Evolutionary conservation across 1,140 invertebrate genomes (phyloP), one percentile per base, ranked within the genome.

Genomic region (Lucilia sericata): DNA sequence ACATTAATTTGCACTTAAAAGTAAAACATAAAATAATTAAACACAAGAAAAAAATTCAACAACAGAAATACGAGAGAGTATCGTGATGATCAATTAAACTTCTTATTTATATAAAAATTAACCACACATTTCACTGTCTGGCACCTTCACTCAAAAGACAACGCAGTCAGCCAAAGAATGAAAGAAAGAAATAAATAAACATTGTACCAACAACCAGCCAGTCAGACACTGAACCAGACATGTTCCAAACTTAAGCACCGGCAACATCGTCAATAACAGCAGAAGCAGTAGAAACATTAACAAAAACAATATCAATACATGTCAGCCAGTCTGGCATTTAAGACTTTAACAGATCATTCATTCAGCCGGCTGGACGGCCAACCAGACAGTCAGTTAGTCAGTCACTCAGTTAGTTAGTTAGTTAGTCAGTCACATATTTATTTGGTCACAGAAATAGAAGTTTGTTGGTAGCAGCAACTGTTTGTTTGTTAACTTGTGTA

Each of bases 231-330:
- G n/a, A 60, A n/a, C 55, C 55, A 60, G 55, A 42, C 42, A 42
- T 36, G 8, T 36, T 36, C 8, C 36, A 36, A 36, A 36, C 36
- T 36, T 13, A 60, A 60, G 10, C 51, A n/a, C 51, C n/a, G n/a
- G n/a, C n/a, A n/a, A n/a, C n/a, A n/a, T n/a, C n/a, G n/a, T n/a
- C n/a, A n/a, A n/a, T 30, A 30, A 30, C 25, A 30, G 1, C 25
- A 30, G 1, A 30, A 60, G n/a, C 55, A 76, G 8, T 17, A 34
- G 19, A 0, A 76, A 76, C 19, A 76, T 30, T 30, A 30, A 76
- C 74, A 76, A 76, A 34, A 76, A 76, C 74, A 76, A 76, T 21
- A 76, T 34, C 74, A 76, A 25, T n/a, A 76, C 74, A 13, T 34
- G 19, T n/a, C 21, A 76, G 74, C 21, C 25, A 21, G 55, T 60